Base-by-base conservation (phyloP, 37 sponge, comb jelly and placozoan species). In the Cliona cf. orientalis region DNA sequence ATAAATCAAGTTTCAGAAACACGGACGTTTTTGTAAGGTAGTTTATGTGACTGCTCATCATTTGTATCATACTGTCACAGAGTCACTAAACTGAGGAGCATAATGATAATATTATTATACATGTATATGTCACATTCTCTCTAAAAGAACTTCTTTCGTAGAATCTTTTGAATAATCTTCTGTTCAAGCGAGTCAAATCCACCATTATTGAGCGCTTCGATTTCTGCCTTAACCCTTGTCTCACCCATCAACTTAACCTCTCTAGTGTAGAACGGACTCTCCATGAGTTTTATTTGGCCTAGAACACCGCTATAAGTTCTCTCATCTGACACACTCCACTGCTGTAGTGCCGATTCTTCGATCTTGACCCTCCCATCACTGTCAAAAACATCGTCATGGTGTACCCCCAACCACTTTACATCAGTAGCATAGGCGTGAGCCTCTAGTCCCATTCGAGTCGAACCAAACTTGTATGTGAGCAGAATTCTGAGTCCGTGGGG, bases 401-500 rank as follows among this genome's bases (percentile, higher is more conserved):
- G 96, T 35, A 95, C 77, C 35, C 96, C 96, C 36, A 95, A 42
- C 96, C 96, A 95, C 64, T 86, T 69, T 11, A 95, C 69, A 58
- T 95, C 84, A 56, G 87, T 85, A 40, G 92, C 91, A 49, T 89
- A 86, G 9, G 76, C 72, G 35, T 89, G 87, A 26, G 81, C 81
- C 59, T 95, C 96, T 41, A 82, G 72, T 25, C 98, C 98, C 93
- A 97, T 94, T 9, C 91, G 38, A 2, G 89, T 78, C 25, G 95
- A 94, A 4, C 98, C 98, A 82, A 85, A 92, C 73, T 89, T 92
- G 84, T 97, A 97, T 0, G 98, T 97, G 35, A 97, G 74, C 32
- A 97, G 84, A 21, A 97, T 97, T 42, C 85, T 78, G 26, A 94
- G 74, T 45, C 98, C 98, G 66, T 97, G 98, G 33, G 98, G 98